Base-by-base conservation (phyloP, 2,888 invertebrate genomes). In the Xanthia togata region DNA sequence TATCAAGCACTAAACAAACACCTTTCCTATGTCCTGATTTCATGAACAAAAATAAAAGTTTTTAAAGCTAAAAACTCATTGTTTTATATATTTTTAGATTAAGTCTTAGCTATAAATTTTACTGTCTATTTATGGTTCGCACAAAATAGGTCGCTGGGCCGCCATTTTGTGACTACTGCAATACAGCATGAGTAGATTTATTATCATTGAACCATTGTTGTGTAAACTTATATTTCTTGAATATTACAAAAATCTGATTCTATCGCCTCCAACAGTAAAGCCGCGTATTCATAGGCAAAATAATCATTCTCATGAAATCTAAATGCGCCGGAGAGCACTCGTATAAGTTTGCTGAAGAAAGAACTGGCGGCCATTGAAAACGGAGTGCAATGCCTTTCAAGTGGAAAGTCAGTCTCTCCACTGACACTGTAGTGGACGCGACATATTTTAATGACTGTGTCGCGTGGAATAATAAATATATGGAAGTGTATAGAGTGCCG, bases 311-410 rank as follows among this genome's bases (percentile, higher is more conserved):
- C 78, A 78, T 87, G 84, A 87, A 88, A 89, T 79, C 83, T 84
- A 82, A 89, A 89, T 83, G 82, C 81, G 72, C 65, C 41, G 41
- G 73, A 75, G 81, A 70, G 68, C 71, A 78, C 67, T 76, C 75
- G 88, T 84, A 88, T 88, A 89, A 84, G 81, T 87, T 86, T 72
- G 26, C 68, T 44, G 74, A 84, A 85, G 87, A 87, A 83, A 86
- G 81, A 83, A 73, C 44, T 68, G 68, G 65, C 38, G 67, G 57
- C 68, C 78, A 86, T 87, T 87, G 86, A 84, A 79, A 82, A 57
- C 68, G 74, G 62, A 87, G 87, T 87, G 81, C 82, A 81, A 23
- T 26, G 74, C 74, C 50, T 86, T 88, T 78, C 86, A 81, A 81
- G 73, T 78, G 78, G 81, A 83, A 85, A 83, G 73, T 75, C 74